Percentiles rank a stretch among this genome's conserved stretches.
These are phyloP conservation scores for Amphipoea lucens DNA, from an alignment of 2,888 invertebrate genomes.

Conservation along the genomic window DNA sequence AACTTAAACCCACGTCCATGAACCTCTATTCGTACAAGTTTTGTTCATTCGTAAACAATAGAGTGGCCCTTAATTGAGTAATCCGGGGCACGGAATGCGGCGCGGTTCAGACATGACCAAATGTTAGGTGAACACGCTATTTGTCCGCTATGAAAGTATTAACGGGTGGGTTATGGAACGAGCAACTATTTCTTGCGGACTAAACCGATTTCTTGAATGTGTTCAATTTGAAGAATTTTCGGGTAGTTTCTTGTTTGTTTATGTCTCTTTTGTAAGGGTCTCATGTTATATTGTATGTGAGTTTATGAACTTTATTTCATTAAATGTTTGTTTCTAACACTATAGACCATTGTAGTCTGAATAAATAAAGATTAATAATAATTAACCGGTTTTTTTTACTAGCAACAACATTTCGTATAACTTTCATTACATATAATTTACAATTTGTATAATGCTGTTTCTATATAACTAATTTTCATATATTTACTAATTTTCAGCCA, in stretches of 20 bases:
- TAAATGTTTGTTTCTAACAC: no score
- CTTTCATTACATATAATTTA: no score
- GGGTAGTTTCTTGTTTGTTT: background rate
- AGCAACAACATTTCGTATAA: background rate
- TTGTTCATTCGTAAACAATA: conserved; percentile 62
- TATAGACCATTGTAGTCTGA: no score
- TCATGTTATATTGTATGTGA: background rate
- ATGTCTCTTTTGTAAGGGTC: conserved; percentile 1
- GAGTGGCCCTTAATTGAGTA: conserved; percentile 65
- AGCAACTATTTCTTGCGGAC: conserved; percentile 25
- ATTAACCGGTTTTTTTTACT: background rate
- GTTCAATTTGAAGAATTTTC: conserved; percentile 39
- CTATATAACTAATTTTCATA: no score
- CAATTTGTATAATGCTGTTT: no score
- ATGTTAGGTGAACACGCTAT: conserved; percentile 64
- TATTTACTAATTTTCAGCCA: no score
- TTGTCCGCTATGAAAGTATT: conserved; percentile 56
- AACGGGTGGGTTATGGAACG: conserved; percentile 13
- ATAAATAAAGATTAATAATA: no score
- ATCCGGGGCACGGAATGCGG: conserved; percentile 61
- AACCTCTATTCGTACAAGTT: conserved; percentile 40
- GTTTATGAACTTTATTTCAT: background rate
- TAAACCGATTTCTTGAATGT: conserved; percentile 31
- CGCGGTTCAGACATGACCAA: conserved; percentile 58
- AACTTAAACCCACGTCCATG: conserved; percentile 1